Evolutionary conservation across 2,113 vertebrate species (phyloP).

Genomic region (Ivindomyrus marchei): DNA sequence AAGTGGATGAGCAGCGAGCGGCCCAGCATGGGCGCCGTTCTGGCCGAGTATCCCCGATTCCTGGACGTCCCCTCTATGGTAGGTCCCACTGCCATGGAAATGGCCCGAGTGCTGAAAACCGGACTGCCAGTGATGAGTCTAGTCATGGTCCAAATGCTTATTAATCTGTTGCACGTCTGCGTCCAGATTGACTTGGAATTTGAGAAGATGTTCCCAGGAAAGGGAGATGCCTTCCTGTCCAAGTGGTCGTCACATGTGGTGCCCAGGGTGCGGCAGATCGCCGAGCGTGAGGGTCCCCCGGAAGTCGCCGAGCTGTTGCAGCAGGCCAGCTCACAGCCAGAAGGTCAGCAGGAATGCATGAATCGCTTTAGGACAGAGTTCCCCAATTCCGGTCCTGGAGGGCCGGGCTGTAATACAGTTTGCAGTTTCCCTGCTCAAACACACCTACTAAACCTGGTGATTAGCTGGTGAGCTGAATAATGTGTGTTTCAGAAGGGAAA

Average conservation of each 20-base stretch:
- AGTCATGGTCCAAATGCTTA: background rate
- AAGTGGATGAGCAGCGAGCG: conserved; percentile 24
- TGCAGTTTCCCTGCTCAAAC: background rate
- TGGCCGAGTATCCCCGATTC: conserved; percentile 25
- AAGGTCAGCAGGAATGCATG: conserved; percentile 8
- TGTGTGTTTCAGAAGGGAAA: background rate
- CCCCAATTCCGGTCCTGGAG: background rate
- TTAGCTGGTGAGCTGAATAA: background rate
- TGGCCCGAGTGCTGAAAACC: background rate
- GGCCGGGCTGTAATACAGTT: background rate
- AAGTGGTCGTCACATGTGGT: conserved; percentile 22
- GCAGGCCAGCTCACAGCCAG: conserved; percentile 18
- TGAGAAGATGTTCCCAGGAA: conserved; percentile 27
- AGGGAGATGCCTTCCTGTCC: conserved; percentile 18
- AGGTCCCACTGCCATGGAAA: background rate
- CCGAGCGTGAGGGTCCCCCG: conserved; percentile 18
- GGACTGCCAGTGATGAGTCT: background rate
- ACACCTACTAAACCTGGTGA: background rate
- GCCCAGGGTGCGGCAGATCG: conserved; percentile 20
- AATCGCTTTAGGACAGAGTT: background rate
- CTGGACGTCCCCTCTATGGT: conserved; percentile 24
- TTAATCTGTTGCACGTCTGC: background rate
- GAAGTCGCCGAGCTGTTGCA: conserved; percentile 16
- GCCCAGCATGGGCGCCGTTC: conserved; percentile 16
- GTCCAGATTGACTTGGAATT: conserved; percentile 27